phyloP scores from a whole-genome alignment of 2,113 vertebrate genomes.

The Colinus virginianus region DNA sequence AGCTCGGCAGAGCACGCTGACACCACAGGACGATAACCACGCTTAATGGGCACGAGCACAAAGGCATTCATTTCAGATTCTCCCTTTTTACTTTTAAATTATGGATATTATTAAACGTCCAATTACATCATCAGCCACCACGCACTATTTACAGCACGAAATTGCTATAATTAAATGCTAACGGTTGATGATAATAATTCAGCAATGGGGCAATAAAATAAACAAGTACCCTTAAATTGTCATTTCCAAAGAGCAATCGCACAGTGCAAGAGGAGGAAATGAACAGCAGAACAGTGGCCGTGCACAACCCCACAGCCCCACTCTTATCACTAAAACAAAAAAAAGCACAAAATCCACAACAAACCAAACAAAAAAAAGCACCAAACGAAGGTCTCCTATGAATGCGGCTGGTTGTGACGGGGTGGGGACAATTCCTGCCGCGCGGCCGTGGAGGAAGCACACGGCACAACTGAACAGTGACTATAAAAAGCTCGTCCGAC shows the following conservation, averaged over 20 bases:
- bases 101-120: neutral
- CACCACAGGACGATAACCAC: constrained; percentile 31
- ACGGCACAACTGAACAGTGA: constrained; percentile 36
- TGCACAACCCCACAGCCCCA: neutral
- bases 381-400: constrained; percentile 28
- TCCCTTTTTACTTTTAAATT: neutral
- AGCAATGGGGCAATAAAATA: constrained; percentile 21
- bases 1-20: neutral
- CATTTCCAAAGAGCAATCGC: neutral
- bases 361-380: neutral
- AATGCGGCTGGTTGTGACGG: neutral
- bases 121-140: constrained; percentile 1
- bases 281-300: neutral
- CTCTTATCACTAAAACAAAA: neutral
- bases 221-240: neutral
- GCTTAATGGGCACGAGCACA: constrained; percentile 22
- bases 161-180: constrained; percentile 33
- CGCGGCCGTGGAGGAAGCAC: constrained; percentile 44
- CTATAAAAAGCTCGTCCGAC: constrained; percentile 71
- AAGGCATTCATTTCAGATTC: neutral
- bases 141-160: constrained; percentile 19
- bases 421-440: constrained; percentile 18
- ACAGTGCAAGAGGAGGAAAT: neutral
- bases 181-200: constrained; percentile 24
- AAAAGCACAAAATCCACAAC: neutral